phyloP scores from a whole-genome alignment of 2,113 vertebrate genomes.

The Aramus guarauna region DNA sequence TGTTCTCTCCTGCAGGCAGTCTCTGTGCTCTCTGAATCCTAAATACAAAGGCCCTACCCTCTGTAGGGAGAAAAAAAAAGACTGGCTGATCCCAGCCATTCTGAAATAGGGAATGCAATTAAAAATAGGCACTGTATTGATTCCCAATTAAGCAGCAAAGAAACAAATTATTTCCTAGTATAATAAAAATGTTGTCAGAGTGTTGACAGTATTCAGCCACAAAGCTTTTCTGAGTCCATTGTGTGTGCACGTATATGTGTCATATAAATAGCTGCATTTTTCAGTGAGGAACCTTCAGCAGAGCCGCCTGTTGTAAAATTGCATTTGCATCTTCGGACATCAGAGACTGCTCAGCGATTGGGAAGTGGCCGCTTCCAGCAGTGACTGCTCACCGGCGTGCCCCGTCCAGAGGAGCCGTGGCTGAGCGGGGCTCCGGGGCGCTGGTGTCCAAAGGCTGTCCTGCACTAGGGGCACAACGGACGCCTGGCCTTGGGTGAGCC shows the following conservation, averaged over 20 bases:
- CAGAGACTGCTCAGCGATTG: not conserved
- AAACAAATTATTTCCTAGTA: conserved; percentile 14
- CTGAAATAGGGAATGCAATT: not conserved
- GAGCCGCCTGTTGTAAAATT: not conserved
- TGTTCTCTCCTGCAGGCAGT: not conserved
- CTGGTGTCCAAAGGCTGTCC: not conserved
- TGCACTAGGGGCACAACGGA: rapidly evolving
- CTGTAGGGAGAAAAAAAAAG: not conserved
- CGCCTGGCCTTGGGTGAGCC: not conserved
- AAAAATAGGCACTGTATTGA: not conserved
- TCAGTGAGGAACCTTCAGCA: not conserved
- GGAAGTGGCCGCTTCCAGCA: rapidly evolving
- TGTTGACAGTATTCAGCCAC: not conserved
- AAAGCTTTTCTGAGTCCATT: not conserved
- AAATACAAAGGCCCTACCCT: not conserved
- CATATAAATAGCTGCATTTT: not conserved
- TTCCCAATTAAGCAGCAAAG: not conserved
- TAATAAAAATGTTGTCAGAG: not conserved
- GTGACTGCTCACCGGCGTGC: not conserved
- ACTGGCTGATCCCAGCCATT: not conserved
- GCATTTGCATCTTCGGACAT: not conserved
- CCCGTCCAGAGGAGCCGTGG: not conserved
- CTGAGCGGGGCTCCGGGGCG: rapidly evolving
- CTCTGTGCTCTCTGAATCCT: not conserved
- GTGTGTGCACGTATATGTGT: not conserved